These are phyloP conservation scores for Gymnocypris eckloni DNA, from an alignment of 2,797 vertebrate genomes.

Conservation along the genomic window DNA sequence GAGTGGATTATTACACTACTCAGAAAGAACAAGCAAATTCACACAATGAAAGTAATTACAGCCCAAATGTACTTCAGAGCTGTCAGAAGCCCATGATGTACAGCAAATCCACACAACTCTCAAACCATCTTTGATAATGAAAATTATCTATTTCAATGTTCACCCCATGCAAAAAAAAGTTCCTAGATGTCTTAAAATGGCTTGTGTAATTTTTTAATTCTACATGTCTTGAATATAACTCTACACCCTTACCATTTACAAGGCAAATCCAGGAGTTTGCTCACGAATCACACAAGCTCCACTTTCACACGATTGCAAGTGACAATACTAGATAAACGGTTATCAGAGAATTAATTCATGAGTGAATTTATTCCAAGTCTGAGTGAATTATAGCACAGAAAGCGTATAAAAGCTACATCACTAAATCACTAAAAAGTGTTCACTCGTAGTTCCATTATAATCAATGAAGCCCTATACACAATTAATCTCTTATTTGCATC, in stretches of 20 bases:
- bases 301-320: not conserved
- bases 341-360: not conserved
- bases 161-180: too few species aligned
- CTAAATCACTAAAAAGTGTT: not conserved
- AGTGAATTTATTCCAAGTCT: not conserved
- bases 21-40: constrained; percentile 5
- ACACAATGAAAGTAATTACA: constrained; percentile 30
- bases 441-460: too few species aligned
- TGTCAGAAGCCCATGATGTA: not conserved
- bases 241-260: too few species aligned
- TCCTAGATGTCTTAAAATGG: too few species aligned
- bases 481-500: too few species aligned
- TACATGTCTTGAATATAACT: not conserved
- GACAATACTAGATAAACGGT: not conserved
- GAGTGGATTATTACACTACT: constrained; percentile 32
- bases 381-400: not conserved
- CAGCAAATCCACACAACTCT: constrained; percentile 18
- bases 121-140: not conserved
- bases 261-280: too few species aligned
- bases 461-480: too few species aligned
- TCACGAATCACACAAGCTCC: too few species aligned
- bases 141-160: not conserved
- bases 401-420: too few species aligned
- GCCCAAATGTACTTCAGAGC: not conserved
- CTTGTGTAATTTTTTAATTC: not conserved